Conservation (phyloP, 2,113 vertebrate genomes). For the Oostethus manadensis region DNA sequence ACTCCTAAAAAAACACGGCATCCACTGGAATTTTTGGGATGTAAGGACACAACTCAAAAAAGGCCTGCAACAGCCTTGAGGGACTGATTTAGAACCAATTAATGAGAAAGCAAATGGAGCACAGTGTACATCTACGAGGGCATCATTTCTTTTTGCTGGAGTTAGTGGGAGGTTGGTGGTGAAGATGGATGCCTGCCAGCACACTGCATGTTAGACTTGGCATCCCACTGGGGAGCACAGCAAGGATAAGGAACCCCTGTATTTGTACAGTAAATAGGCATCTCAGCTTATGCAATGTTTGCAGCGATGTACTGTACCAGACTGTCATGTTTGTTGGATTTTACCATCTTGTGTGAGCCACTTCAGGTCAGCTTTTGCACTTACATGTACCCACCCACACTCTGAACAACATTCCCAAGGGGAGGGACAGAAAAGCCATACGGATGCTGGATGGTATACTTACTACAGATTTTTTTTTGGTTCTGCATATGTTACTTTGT, state of each 20-base stretch:
- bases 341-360: neutral
- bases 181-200: conserved; percentile 46
- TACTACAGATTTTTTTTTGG: too few relatives aligned
- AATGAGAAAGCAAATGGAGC: conserved; percentile 18
- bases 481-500: too few relatives aligned
- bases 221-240: conserved; percentile 14
- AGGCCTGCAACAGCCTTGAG: too few relatives aligned
- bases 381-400: too few relatives aligned
- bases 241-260: conserved; percentile 25
- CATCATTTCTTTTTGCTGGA: conserved; percentile 1
- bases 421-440: too few relatives aligned
- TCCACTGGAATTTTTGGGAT: too few relatives aligned
- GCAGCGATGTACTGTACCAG: neutral
- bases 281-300: conserved; percentile 43
- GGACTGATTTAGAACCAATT: too few relatives aligned
- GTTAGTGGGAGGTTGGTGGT: conserved; percentile 8
- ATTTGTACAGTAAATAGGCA: conserved; percentile 48
- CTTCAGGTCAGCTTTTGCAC: too few relatives aligned
- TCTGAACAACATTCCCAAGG: too few relatives aligned
- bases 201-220: conserved; percentile 56
- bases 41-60: too few relatives aligned
- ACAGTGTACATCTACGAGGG: conserved; percentile 16
- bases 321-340: neutral
- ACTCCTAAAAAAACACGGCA: too few relatives aligned
- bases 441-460: too few relatives aligned